phyloP scores from a whole-genome alignment of 2,888 invertebrate genomes.

The Luperina testacea region DNA sequence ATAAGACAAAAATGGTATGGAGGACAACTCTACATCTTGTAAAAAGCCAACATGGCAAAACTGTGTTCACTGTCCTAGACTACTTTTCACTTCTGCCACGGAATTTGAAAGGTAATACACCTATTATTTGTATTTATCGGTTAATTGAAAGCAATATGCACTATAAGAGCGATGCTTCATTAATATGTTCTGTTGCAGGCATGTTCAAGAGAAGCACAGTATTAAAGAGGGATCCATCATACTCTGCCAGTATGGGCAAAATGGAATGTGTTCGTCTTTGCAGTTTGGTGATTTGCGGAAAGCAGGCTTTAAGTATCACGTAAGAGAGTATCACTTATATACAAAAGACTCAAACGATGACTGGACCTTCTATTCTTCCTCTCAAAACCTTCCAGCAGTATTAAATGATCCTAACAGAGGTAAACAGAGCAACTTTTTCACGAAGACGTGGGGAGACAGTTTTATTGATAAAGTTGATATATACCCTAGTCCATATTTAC shows the following conservation, averaged over 20 bases:
- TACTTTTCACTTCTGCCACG: slow-evolving; percentile 89
- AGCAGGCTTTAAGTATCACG: slow-evolving; percentile 96
- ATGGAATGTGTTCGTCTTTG: slow-evolving; percentile 95
- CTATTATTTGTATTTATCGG: slow-evolving; percentile 42
- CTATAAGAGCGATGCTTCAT: slow-evolving; percentile 7
- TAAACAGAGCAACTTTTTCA: slow-evolving; percentile 97
- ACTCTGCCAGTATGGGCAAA: slow-evolving; percentile 96
- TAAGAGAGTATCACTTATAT: slow-evolving; percentile 91
- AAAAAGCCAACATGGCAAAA: slow-evolving; percentile 90
- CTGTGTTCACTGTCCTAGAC: slow-evolving; percentile 91
- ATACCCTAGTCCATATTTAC: slow-evolving; percentile 94
- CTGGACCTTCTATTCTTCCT: slow-evolving; percentile 97
- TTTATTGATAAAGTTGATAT: slow-evolving; percentile 96
- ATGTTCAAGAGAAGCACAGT: slow-evolving; percentile 94
- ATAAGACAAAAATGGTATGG: slow-evolving; percentile 86
- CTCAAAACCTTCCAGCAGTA: slow-evolving; percentile 98
- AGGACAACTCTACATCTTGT: slow-evolving; percentile 81
- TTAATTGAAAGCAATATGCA: slow-evolving; percentile 8
- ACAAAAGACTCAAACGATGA: slow-evolving; percentile 84
- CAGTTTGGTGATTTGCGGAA: slow-evolving; percentile 97
- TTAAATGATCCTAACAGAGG: slow-evolving; percentile 98
- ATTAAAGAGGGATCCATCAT: slow-evolving; percentile 96
- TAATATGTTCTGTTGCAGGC: slow-evolving; percentile 88
- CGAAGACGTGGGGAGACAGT: slow-evolving; percentile 99
- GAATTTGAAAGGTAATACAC: slow-evolving; percentile 91